Conservation (phyloP, 1,140 invertebrate genomes). For the Drosophila neocordata region DNA sequence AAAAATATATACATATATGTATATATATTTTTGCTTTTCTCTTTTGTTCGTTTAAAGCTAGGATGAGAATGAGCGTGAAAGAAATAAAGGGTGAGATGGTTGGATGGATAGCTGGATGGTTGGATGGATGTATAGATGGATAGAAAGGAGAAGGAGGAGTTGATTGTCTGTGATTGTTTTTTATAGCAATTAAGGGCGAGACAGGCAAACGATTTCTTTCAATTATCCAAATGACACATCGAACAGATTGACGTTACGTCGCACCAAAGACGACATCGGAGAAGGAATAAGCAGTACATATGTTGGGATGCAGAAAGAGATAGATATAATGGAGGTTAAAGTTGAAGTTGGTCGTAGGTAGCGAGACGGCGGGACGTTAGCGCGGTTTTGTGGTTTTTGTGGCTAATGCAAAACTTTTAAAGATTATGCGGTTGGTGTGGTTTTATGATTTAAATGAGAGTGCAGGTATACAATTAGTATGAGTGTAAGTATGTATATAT, state of each 20-base stretch:
- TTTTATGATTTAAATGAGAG: constrained; percentile 25
- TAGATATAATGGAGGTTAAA: constrained; percentile 13
- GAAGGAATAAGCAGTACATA: background rate
- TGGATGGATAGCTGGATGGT: background rate
- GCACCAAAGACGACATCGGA: constrained; percentile 5
- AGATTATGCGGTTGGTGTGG: constrained; percentile 53
- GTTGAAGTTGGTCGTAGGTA: background rate
- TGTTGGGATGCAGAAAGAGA: background rate
- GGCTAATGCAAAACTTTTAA: constrained; percentile 37
- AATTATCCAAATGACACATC: constrained; percentile 61
- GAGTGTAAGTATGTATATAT: background rate
- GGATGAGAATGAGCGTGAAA: background rate
- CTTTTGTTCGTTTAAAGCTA: constrained; percentile 44
- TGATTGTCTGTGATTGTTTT: constrained; percentile 16
- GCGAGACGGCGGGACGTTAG: no score
- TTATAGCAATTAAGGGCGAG: constrained; percentile 51
- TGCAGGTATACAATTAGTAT: constrained; percentile 22
- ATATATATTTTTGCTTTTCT: background rate
- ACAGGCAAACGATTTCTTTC: constrained; percentile 56
- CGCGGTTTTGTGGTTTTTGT: background rate
- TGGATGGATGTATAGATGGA: constrained; percentile 1
- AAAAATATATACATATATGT: no score
- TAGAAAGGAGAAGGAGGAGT: background rate
- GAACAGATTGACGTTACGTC: constrained; percentile 41
- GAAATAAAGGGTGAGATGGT: background rate